Percentiles rank a stretch among this genome's conserved stretches.
These are phyloP conservation scores for Callipepla squamata DNA, from an alignment of 2,113 vertebrate species.

Conservation along the genomic window DNA sequence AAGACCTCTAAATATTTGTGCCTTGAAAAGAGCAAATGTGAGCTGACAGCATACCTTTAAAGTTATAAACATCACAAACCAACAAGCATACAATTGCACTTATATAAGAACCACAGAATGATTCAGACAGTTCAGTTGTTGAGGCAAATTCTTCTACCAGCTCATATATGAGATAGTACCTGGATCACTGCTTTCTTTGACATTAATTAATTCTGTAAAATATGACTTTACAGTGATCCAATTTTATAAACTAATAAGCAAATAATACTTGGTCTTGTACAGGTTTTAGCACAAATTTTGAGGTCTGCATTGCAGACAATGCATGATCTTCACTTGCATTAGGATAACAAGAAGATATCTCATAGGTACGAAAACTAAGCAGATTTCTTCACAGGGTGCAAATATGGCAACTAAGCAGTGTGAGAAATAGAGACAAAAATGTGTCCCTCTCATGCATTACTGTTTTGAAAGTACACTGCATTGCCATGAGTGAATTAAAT, in stretches of 20 bases:
- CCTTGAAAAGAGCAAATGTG: neutral
- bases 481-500: neutral
- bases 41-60: conserved; percentile 14
- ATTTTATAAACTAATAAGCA: neutral
- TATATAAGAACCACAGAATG: neutral
- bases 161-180: neutral
- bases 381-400: neutral
- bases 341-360: neutral
- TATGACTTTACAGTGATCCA: neutral
- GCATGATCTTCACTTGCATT: neutral
- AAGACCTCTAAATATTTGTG: neutral
- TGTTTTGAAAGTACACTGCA: neutral
- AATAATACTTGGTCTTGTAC: neutral
- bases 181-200: neutral
- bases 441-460: accelerated
- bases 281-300: neutral
- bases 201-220: neutral
- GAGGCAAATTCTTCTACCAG: neutral
- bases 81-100: neutral
- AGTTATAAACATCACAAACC: neutral
- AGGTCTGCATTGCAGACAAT: neutral
- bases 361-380: neutral
- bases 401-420: neutral
- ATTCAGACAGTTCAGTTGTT: neutral
- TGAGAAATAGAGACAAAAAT: neutral